Evolutionary conservation across 64 coral and sea anemone genomes (phyloP).

Genomic region (Dendronephthya gigantea): DNA sequence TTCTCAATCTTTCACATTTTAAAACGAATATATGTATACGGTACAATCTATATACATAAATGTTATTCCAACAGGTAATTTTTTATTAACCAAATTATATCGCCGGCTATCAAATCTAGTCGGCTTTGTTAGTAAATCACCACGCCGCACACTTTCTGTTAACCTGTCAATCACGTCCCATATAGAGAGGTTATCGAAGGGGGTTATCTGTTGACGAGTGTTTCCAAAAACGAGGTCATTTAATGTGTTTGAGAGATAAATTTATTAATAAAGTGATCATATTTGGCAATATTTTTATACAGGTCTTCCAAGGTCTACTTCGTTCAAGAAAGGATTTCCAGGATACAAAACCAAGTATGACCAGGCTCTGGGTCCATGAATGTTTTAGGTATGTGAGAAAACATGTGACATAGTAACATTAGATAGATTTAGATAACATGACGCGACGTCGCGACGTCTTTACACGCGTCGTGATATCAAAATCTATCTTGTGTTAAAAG

Average conservation of each 20-base stretch:
- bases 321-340: constrained; percentile 90
- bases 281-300: background rate
- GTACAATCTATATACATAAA: background rate
- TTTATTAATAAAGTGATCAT: background rate
- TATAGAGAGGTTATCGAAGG: too few relatives aligned
- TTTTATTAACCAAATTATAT: too few relatives aligned
- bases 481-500: too few relatives aligned
- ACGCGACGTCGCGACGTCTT: too few relatives aligned
- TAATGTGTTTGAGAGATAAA: background rate
- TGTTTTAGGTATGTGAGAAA: constrained; percentile 63
- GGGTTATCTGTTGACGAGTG: background rate
- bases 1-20: background rate
- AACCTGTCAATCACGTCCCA: too few relatives aligned
- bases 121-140: too few relatives aligned
- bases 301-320: constrained; percentile 94
- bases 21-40: background rate
- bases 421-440: too few relatives aligned
- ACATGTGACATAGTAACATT: background rate
- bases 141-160: too few relatives aligned
- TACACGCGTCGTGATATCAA: too few relatives aligned
- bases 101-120: too few relatives aligned
- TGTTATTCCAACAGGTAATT: too few relatives aligned
- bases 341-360: constrained; percentile 85
- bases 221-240: background rate
- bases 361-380: constrained; percentile 95